Percentiles rank a stretch among this genome's conserved stretches.
These are phyloP conservation scores for Drosophila willistoni DNA, from an alignment of 1,140 invertebrate species.

Conservation along the genomic window DNA sequence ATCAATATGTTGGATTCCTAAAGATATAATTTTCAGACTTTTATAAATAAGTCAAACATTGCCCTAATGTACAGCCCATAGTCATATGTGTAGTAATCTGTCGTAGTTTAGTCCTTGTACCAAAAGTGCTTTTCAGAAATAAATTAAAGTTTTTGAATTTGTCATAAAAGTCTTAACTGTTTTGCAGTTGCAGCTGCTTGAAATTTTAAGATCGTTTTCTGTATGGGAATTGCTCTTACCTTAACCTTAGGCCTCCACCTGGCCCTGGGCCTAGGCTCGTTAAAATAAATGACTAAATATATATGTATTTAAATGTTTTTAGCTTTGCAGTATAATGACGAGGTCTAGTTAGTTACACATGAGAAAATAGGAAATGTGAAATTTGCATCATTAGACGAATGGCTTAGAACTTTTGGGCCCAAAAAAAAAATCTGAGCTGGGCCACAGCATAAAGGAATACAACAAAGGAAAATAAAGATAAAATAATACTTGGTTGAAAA, in stretches of 20 bases:
- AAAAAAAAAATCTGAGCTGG: too few relatives aligned
- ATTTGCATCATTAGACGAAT: slow-evolving; percentile 64
- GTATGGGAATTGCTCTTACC: neutral
- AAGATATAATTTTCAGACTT: too few relatives aligned
- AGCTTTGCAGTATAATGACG: neutral
- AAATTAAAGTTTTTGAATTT: slow-evolving; percentile 61
- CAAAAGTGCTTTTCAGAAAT: slow-evolving; percentile 52
- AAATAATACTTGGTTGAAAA: slow-evolving; percentile 4
- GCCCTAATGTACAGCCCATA: neutral
- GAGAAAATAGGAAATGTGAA: slow-evolving; percentile 5
- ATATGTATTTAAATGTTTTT: neutral
- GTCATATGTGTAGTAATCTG: slow-evolving; percentile 30
- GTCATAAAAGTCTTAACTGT: slow-evolving; percentile 11
- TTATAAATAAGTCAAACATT: too few relatives aligned
- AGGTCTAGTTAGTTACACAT: slow-evolving; percentile 5
- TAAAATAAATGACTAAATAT: slow-evolving; percentile 21
- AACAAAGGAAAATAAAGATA: too few relatives aligned
- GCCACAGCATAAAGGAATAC: too few relatives aligned
- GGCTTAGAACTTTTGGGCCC: slow-evolving; percentile 1
- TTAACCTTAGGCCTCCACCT: slow-evolving; percentile 37
- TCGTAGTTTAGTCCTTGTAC: slow-evolving; percentile 42
- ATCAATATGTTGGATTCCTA: too few relatives aligned
- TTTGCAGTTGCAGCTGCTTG: slow-evolving; percentile 28
- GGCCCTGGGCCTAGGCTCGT: slow-evolving; percentile 19
- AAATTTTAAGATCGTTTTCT: slow-evolving; percentile 11